These are phyloP conservation scores for Hemistola chrysoprasaria DNA, from an alignment of 2,888 invertebrate genomes.

Conservation along the genomic window DNA sequence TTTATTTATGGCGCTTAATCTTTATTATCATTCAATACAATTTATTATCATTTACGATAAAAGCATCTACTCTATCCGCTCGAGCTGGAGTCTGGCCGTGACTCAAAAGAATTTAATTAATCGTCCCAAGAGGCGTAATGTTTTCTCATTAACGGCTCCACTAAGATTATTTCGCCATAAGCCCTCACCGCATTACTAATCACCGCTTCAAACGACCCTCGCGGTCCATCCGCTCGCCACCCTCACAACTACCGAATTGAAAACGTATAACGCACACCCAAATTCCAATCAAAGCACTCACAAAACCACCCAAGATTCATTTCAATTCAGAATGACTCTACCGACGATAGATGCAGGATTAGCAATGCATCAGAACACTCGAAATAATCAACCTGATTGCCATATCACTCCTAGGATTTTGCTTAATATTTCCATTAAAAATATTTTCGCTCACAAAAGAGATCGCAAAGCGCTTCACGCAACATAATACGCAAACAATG, in stretches of 20 bases:
- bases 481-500: constrained; percentile 59
- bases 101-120: constrained; percentile 54
- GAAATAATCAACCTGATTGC: constrained; percentile 25
- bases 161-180: constrained; percentile 69
- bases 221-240: constrained; percentile 27
- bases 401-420: constrained; percentile 22
- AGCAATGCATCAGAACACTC: constrained; percentile 23
- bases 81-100: constrained; percentile 17
- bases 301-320: constrained; percentile 44
- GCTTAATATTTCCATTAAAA: constrained; percentile 23
- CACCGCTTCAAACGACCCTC: constrained; percentile 64
- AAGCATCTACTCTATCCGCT: constrained; percentile 8
- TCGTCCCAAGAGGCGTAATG: constrained; percentile 45
- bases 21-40: constrained; percentile 21
- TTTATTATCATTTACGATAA: constrained; percentile 16
- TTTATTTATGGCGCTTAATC: constrained; percentile 13
- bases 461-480: constrained; percentile 54
- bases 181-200: constrained; percentile 63
- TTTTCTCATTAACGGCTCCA: constrained; percentile 68
- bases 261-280: constrained; percentile 47
- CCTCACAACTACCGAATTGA: constrained; percentile 53
- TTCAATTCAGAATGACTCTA: constrained; percentile 40
- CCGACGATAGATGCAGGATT: constrained; percentile 20
- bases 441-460: constrained; percentile 35
- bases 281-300: constrained; percentile 42